These are phyloP conservation scores for Bugulina stolonifera DNA, from an alignment of 2,888 invertebrate genomes.

Conservation along the genomic window DNA sequence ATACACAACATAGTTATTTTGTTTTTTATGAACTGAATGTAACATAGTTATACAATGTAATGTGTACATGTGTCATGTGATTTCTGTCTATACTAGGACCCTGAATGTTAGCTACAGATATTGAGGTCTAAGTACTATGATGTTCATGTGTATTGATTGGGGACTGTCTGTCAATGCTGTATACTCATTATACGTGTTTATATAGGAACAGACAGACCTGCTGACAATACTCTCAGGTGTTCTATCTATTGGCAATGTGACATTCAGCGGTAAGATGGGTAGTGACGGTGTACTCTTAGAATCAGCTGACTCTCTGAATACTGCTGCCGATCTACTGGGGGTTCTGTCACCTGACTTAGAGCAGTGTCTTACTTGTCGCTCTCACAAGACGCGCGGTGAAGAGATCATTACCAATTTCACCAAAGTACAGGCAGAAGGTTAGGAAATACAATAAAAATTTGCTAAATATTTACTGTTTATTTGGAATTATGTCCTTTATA, in stretches of 20 bases:
- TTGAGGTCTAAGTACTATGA: too few species aligned
- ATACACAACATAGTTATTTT: too few species aligned
- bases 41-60: too few species aligned
- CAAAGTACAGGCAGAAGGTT: conserved; percentile 43
- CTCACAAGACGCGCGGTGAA: conserved; percentile 45
- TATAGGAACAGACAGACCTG: conserved; percentile 46
- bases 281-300: conserved; percentile 35
- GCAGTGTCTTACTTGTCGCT: conserved; percentile 41
- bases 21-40: too few species aligned
- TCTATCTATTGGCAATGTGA: conserved; percentile 46
- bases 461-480: too few species aligned
- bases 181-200: not conserved
- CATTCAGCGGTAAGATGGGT: conserved; percentile 38
- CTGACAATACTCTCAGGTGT: conserved; percentile 44
- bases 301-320: conserved; percentile 11
- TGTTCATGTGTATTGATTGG: too few species aligned
- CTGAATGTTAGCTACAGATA: too few species aligned
- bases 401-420: conserved; percentile 44
- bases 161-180: too few species aligned
- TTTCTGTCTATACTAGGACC: too few species aligned
- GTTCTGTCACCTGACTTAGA: conserved; percentile 38
- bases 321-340: conserved; percentile 37
- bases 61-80: too few species aligned
- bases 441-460: too few species aligned
- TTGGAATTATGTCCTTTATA: too few species aligned